Evolutionary conservation across 2,113 vertebrate species (phyloP), one percentile per base, ranked within the genome.

Genomic region (Lamprologus speciosus): DNA sequence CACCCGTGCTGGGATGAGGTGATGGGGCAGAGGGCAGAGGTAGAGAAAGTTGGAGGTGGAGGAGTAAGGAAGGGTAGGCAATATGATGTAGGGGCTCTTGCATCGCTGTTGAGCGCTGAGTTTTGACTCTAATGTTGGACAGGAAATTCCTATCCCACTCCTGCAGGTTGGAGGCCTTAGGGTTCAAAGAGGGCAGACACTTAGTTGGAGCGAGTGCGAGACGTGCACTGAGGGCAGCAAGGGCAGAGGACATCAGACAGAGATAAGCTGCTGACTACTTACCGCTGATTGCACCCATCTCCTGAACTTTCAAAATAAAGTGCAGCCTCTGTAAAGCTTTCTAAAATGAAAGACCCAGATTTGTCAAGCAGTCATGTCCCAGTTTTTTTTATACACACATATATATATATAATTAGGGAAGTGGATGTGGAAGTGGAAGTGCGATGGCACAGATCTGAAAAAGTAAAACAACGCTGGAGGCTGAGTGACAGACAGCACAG

Each of bases 111-210:
- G 26, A 54, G 47, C 26, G 68, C 79, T 85, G 75, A 87, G 33
- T 82, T 85, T 82, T 82, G 89, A 73, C 70, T 93, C 78, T 83
- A 81, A 87, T 86, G 58, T 45, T 82, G 80, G 84, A 90, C 88
- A 91, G 93, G 94, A 95, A 94, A 94, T 96, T 95, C 94, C 92
- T 93, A 35, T 91, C 88, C 45, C 87, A 89, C 85, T 86, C 93
- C 92, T 80, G 85, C 83, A 91, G 91, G 87, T 93, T 91, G 80
- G 86, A 91, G 89, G 73, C 16, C 81, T 91, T 57, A 85, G 31
- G 85, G 90, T 87, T 95, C 90, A 90, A 42, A 86, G 89, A 90
- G 91, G 84, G 81, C 89, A 94, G 90, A 81, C 80, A 73, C 81
- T 90, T 57, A 65, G 60, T 79, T 86, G 45, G 82, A 65, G 84